phyloP scores from a whole-genome alignment of 1,140 invertebrate species.

The Pinna nobilis region DNA sequence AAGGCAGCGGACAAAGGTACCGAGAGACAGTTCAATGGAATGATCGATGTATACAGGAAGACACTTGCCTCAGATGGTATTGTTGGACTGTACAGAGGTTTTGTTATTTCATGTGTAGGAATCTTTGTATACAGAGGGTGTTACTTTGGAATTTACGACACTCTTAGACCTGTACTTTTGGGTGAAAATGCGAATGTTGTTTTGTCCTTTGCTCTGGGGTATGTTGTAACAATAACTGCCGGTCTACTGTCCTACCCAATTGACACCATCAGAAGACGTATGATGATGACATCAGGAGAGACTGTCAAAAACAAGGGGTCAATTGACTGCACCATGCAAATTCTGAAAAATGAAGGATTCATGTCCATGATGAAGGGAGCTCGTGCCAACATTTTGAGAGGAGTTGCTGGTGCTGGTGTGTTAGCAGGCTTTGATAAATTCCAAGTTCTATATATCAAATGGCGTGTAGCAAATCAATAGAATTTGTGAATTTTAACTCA shows the following conservation, averaged over 20 bases:
- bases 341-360: conserved; percentile 78
- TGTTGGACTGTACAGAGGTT: conserved; percentile 92
- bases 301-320: conserved; percentile 79
- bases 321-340: conserved; percentile 76
- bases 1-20: conserved; percentile 83
- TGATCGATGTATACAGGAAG: conserved; percentile 90
- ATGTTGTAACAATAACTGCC: conserved; percentile 86
- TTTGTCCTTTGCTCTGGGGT: conserved; percentile 90
- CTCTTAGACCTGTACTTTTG: conserved; percentile 89
- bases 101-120: conserved; percentile 86
- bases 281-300: conserved; percentile 84
- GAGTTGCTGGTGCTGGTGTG: conserved; percentile 69
- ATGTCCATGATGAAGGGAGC: conserved; percentile 79
- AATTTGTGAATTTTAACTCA: too few species aligned
- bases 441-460: too few species aligned
- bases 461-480: too few species aligned
- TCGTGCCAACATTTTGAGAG: conserved; percentile 77
- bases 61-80: conserved; percentile 92
- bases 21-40: conserved; percentile 89
- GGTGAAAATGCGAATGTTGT: conserved; percentile 87
- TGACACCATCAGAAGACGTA: conserved; percentile 93
- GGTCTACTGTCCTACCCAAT: conserved; percentile 95
- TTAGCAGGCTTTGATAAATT: too few species aligned
- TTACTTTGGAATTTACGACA: conserved; percentile 97
- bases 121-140: conserved; percentile 82